A percentile compares a stretch with the other conserved stretches of the same genome.
Evolutionary conservation across 2,113 vertebrate genomes (phyloP).

Genomic region (Erythrocercus mccallii): DNA sequence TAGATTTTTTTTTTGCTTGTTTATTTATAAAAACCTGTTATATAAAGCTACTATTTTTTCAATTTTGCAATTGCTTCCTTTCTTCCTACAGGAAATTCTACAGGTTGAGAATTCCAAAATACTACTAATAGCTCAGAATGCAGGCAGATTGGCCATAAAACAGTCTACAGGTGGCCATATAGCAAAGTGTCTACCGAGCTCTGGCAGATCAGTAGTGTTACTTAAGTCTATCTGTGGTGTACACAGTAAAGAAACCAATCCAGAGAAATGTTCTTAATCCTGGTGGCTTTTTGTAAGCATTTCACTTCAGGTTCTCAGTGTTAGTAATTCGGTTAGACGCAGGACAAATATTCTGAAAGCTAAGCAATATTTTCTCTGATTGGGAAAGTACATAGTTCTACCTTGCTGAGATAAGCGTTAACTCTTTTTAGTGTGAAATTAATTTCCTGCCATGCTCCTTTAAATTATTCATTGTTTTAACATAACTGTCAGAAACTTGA

Average conservation of each 20-base stretch:
- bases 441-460: neutral
- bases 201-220: neutral
- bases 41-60: neutral
- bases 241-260: neutral
- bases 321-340: neutral
- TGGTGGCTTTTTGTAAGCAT: neutral
- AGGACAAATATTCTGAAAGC: neutral
- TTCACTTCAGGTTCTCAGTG: neutral
- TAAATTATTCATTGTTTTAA: neutral
- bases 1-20: neutral
- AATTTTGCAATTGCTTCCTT: neutral
- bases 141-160: neutral
- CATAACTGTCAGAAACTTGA: neutral
- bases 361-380: neutral
- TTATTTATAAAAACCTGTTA: neutral
- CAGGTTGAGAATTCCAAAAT: neutral
- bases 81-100: neutral
- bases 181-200: neutral
- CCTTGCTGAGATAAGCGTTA: neutral
- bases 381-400: neutral
- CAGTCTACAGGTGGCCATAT: neutral
- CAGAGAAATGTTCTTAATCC: neutral
- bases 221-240: neutral
- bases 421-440: neutral
- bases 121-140: neutral